Conservation (phyloP, 2,113 vertebrate species). For the Plectropomus leopardus region DNA sequence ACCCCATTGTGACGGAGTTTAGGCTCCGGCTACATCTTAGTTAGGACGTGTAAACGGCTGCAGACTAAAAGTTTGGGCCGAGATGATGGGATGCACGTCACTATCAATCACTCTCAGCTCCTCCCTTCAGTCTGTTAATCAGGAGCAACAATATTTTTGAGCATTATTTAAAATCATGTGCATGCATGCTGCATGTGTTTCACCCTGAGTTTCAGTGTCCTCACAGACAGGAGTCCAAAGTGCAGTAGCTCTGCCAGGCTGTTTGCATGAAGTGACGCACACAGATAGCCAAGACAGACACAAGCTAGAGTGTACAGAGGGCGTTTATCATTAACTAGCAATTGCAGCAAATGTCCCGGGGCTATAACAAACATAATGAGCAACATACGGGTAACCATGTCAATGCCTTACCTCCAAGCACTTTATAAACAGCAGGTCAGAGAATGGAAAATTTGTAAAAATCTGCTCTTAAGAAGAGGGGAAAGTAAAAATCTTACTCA, state of each 20-base stretch:
- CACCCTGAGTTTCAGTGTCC: neutral
- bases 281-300: slow-evolving; percentile 31
- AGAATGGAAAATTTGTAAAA: neutral
- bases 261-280: slow-evolving; percentile 24
- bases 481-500: neutral
- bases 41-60: slow-evolving; percentile 24
- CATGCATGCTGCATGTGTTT: slow-evolving; percentile 1
- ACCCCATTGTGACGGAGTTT: slow-evolving; percentile 55
- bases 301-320: slow-evolving; percentile 45
- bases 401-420: neutral
- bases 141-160: neutral
- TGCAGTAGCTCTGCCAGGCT: slow-evolving; percentile 21
- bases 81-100: neutral
- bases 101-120: neutral
- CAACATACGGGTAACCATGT: neutral
- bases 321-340: slow-evolving; percentile 74
- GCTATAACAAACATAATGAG: slow-evolving; percentile 10
- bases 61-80: neutral
- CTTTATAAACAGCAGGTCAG: neutral
- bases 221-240: slow-evolving; percentile 61
- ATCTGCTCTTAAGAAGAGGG: too few relatives aligned
- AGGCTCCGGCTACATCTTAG: slow-evolving; percentile 58
- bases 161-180: slow-evolving; percentile 4
- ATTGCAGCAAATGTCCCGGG: slow-evolving; percentile 3
- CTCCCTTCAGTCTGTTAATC: neutral